Evolutionary conservation across 2,888 invertebrate genomes (phyloP), one percentile per base, ranked within the genome.

Genomic region (Hirudinaria manillensis): DNA sequence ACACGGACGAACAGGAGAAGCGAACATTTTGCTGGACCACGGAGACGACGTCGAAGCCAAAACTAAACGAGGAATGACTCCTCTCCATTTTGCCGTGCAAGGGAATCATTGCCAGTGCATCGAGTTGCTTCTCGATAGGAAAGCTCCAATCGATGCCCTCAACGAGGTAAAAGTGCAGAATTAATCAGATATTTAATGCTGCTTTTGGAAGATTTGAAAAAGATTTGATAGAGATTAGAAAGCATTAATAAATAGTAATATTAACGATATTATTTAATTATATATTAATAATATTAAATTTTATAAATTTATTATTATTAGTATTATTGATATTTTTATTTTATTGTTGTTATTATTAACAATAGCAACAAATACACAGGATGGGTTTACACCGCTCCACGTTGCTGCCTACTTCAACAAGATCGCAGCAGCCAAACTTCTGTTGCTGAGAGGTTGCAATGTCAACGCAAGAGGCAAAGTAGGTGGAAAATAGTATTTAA

Each of bases 341-440:
- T n/a, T 4, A 24, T 56, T 27, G 13, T 56, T 27, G 16, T 56
- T 56, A 27, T 56, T 56, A 56, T 56, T 27, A 56, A 21, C 3
- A 56, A 6, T 56, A 27, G 6, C 13, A 56, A 21, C 56, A 56
- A 7, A 4, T 7, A 24, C 56, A 56, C 56, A 68, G 68, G 68
- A 68, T 32, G 68, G 68, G 2, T 68, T 68, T 32, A 24, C 68
- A 34, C 32, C 68, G 16, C 68, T 68, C 34, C 68, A 68, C 68
- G 32, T 68, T 34, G 68, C 68, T n/a, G 29, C 68, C 32, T 34
- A 34, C 32, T 34, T 68, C 29, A 34, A 34, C 34, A 68, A 32
- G n/a, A n/a, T 68, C 29, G 32, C n/a, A 68, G n/a, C 68, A n/a
- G 68, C 68, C n/a, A 32, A n/a, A 34, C 32, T 36, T 36, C 36